phyloP scores from a whole-genome alignment of 2,888 invertebrate genomes.

The Parochlus steinenii region DNA sequence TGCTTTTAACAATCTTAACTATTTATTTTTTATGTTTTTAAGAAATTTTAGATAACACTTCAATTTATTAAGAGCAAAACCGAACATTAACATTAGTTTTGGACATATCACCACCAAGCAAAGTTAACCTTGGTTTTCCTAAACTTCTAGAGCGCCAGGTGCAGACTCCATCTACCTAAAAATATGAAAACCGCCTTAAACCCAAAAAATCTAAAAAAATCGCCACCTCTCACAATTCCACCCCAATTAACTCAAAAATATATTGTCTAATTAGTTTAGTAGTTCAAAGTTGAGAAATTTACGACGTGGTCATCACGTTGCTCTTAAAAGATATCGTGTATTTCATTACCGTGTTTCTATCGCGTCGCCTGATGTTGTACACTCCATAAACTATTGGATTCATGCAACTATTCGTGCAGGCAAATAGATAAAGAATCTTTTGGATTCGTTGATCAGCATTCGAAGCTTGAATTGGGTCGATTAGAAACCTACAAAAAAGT shows the following conservation, averaged over 20 bases:
- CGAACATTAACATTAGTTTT: too few relatives aligned
- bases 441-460: slow-evolving; percentile 46
- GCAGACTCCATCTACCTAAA: too few relatives aligned
- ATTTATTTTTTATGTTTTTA: too few relatives aligned
- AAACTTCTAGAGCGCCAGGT: too few relatives aligned
- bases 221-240: neutral
- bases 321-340: slow-evolving; percentile 8
- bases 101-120: too few relatives aligned
- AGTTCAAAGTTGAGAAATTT: slow-evolving; percentile 2
- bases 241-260: slow-evolving; percentile 2
- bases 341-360: slow-evolving; percentile 11
- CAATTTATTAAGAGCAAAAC: too few relatives aligned
- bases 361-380: slow-evolving; percentile 48
- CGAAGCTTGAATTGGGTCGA: slow-evolving; percentile 30
- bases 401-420: slow-evolving; percentile 90
- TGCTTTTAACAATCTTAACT: too few relatives aligned
- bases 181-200: too few relatives aligned
- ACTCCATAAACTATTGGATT: slow-evolving; percentile 91
- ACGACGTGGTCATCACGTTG: too few relatives aligned
- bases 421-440: slow-evolving; percentile 79
- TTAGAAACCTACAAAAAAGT: slow-evolving; percentile 8
- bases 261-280: neutral
- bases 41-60: too few relatives aligned
- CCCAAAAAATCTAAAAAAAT: neutral
- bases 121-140: too few relatives aligned